Evolutionary conservation across 2,888 invertebrate species (phyloP), one percentile per base, ranked within the genome.

Genomic region (Keiferia lycopersicella): DNA sequence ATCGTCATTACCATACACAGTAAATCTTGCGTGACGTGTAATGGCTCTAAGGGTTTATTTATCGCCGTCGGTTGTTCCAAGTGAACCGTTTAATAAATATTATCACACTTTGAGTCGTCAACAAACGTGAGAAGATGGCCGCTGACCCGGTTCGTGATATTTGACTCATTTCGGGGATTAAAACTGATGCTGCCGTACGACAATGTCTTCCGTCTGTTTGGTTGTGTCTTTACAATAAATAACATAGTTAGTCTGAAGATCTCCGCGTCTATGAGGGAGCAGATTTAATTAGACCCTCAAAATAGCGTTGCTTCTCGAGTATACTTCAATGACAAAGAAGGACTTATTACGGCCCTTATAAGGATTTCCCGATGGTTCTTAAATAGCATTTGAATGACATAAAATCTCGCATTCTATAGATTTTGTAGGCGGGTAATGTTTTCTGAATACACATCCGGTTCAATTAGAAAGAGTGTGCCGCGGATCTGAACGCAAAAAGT

Each of bases 71-170:
- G 83, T 83, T 85, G 85, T 83, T 86, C 81, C 81, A 77, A 87
- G 80, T 84, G 86, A 88, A 88, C 84, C 84, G 82, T 89, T 91
- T 91, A 90, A 91, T 90, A 91, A 90, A 91, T 89, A 89, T 89
- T 89, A 91, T 91, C 89, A 88, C 88, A 87, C 83, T 89, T 82
- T 83, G 82, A 86, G 87, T 84, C 88, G 83, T 86, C 89, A 87
- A 89, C 88, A 90, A 89, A 89, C 91, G 90, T 91, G 91, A 89
- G 90, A 91, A 91, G 88, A 88, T 87, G 86, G 87, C 84, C 84
- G 83, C 81, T 88, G 90, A 89, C 89, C 89, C 84, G 83, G 85
- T 86, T 90, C 91, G 91, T 91, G 91, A 89, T 87, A 84, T 87
- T 90, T 87, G 87, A 82, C 85, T 84, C 89, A 87, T 87, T 90